Evolutionary conservation across 2,113 vertebrate genomes (phyloP).

Genomic region (Heptranchias perlo): DNA sequence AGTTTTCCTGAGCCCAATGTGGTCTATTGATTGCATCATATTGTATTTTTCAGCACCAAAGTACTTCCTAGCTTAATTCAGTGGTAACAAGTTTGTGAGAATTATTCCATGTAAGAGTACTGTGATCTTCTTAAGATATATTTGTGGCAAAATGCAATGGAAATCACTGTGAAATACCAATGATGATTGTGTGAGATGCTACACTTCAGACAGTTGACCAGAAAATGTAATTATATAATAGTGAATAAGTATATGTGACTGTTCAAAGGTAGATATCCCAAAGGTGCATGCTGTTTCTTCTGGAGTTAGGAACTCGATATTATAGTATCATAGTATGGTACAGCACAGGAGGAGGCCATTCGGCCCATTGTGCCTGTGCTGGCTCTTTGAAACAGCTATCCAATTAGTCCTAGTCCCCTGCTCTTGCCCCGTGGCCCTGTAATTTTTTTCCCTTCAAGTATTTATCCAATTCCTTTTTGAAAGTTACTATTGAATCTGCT

Average conservation of each 20-base stretch:
- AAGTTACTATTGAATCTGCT: too few species aligned
- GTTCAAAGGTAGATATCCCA: neutral
- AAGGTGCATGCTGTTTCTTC: neutral
- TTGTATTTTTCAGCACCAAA: neutral
- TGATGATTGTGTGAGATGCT: neutral
- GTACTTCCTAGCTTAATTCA: too few species aligned
- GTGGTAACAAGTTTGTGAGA: too few species aligned
- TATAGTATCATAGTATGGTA: too few species aligned
- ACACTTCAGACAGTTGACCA: neutral
- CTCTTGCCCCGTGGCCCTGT: too few species aligned
- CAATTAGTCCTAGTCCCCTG: too few species aligned
- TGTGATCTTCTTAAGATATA: neutral
- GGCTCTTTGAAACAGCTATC: too few species aligned
- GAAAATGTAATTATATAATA: neutral
- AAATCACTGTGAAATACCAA: neutral
- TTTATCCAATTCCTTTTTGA: too few species aligned
- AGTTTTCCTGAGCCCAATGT: too few species aligned
- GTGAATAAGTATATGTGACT: neutral
- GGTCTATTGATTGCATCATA: neutral
- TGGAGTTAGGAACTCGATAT: neutral
- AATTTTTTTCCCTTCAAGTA: too few species aligned
- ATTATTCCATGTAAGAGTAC: neutral
- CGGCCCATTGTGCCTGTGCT: too few species aligned
- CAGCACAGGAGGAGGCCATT: too few species aligned
- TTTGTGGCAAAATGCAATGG: neutral